Evolutionary conservation across 1,140 invertebrate species (phyloP).

Genomic region (Tribolium castaneum): DNA sequence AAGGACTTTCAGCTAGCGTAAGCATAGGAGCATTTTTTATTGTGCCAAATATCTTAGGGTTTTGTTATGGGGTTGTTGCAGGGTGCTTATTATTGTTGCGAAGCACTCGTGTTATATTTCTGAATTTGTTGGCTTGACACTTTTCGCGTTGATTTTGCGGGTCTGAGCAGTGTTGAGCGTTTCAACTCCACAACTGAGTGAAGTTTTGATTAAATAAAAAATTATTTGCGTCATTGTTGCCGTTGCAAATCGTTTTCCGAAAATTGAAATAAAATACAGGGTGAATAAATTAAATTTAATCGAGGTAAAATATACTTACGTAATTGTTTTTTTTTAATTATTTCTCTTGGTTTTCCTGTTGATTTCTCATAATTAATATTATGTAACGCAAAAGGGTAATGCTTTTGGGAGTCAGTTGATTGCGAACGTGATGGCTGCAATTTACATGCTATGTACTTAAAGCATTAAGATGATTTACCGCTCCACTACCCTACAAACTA

Average conservation of each 20-base stretch:
- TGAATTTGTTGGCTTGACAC: too few species aligned
- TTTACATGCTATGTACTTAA: not conserved
- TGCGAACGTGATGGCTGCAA: not conserved
- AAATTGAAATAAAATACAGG: not conserved
- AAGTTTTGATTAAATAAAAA: too few species aligned
- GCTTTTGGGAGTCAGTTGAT: not conserved
- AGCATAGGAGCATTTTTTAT: constrained; percentile 3
- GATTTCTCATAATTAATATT: not conserved
- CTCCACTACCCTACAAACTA: not conserved
- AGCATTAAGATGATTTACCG: not conserved
- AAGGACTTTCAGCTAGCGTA: constrained; percentile 29
- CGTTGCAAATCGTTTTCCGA: too few species aligned
- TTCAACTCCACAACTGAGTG: too few species aligned
- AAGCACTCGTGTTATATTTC: not conserved
- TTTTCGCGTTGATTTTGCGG: too few species aligned
- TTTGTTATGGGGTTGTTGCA: not conserved
- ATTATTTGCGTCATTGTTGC: too few species aligned
- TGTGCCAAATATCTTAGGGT: not conserved
- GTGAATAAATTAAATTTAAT: not conserved
- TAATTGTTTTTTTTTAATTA: not conserved
- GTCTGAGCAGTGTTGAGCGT: too few species aligned
- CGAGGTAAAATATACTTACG: too few species aligned
- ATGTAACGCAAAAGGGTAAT: not conserved
- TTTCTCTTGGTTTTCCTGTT: not conserved
- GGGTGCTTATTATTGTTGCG: not conserved